Base-by-base conservation (phyloP, 2,797 vertebrate species). In the Eptatretus atami region DNA sequence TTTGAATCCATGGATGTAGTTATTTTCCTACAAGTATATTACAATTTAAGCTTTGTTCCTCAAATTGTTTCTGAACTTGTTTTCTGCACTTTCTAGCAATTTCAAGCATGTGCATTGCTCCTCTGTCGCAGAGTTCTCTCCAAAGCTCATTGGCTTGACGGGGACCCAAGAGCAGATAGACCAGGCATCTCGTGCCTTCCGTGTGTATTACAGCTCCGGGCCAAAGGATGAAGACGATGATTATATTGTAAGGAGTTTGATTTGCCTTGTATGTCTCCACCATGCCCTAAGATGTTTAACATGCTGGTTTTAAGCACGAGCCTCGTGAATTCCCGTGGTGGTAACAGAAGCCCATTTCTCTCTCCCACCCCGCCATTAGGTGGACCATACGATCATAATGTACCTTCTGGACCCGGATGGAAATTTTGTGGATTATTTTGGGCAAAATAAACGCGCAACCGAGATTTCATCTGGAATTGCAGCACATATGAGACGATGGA, bases 311-410 rank as follows among this genome's bases (percentile, higher is more conserved):
- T 13, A 13, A 24, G 25, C 53, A 60, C n/a, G 60, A 61, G n/a
- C 12, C n/a, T 19, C 9, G 52, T 13, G 60, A 61, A 61, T 61
- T n/a, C 25, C n/a, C 10, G 57, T 12, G 57, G 55, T 60, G 55
- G 15, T n/a, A n/a, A 24, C 15, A n/a, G 55, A n/a, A 11, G 10
- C 9, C 15, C 10, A 24, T 60, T 15, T 60, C 15, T 60, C n/a
- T 61, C 10, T 61, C 9, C 25, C 14, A 25, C 25, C n/a, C 11
- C n/a, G 10, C 11, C 54, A 72, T n/a, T 73, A 98, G 92, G 86
- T 98, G n/a, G 90, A 96, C 70, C 92, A 95, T 73, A 95, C 85
- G 1, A 96, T 96, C 71, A 90, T 98, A 68, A 96, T 96, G 90
- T 98, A 96, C 73, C 80, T 98, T 6, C 71, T 96, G 0, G 83